A percentile compares a stretch with the other conserved stretches of the same genome.
Evolutionary conservation across 2,797 vertebrate genomes (phyloP).

Genomic region (Coilia nasus): DNA sequence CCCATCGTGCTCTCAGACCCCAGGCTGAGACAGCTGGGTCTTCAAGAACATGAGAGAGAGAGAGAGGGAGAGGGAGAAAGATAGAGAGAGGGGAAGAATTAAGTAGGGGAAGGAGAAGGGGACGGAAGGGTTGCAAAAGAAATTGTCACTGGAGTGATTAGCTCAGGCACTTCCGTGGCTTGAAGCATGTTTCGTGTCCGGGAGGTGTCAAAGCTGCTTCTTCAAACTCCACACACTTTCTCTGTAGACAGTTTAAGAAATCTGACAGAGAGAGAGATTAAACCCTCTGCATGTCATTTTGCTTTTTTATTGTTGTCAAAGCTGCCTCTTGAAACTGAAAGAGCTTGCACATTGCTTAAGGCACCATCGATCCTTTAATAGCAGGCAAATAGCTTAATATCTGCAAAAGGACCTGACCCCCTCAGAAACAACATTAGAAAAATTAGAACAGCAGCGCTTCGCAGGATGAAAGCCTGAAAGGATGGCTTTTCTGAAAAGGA

Average conservation of each 20-base stretch:
- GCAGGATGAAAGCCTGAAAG: not conserved
- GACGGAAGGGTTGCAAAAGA: not conserved
- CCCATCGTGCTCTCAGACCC: constrained; percentile 51
- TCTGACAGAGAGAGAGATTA: too few species aligned
- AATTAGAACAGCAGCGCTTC: not conserved
- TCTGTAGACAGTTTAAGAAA: too few species aligned
- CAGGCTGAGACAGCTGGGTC: constrained; percentile 62
- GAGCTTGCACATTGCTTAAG: not conserved
- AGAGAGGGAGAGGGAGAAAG: not conserved
- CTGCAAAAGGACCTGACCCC: not conserved
- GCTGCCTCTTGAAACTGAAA: not conserved
- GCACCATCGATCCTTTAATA: not conserved
- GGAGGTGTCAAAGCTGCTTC: not conserved
- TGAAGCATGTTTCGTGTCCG: constrained; percentile 14
- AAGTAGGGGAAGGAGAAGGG: not conserved
- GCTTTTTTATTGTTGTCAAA: too few species aligned
- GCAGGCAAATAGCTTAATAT: too few species aligned
- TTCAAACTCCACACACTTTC: not conserved
- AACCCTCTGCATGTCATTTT: too few species aligned
- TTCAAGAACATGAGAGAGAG: constrained; percentile 46
- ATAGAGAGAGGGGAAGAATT: too few species aligned
- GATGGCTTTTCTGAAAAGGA: not conserved
- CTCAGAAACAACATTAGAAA: not conserved
- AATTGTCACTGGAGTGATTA: constrained; percentile 14
- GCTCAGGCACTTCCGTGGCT: not conserved